Base-by-base conservation (phyloP, 2,888 invertebrate genomes). In the Acronicta psi region DNA sequence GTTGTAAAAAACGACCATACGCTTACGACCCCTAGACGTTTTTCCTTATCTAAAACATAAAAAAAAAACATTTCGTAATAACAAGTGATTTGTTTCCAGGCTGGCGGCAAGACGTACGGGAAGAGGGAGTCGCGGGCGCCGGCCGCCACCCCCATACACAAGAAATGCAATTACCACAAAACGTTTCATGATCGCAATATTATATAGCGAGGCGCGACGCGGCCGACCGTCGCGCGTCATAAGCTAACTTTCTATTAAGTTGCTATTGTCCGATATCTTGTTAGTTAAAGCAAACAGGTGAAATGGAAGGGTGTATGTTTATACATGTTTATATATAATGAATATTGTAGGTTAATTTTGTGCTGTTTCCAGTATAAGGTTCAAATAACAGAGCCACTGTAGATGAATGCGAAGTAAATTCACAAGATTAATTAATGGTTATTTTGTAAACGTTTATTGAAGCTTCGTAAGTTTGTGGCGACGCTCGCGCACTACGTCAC, bases 281-380 rank as follows among this genome's bases (percentile, higher is more conserved):
- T 67, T 87, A 84, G 83, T 85, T 83, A 80, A 81, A 80, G 79
- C 79, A 64, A 73, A 74, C 79, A 77, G 82, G 86, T 85, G 88
- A 83, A 86, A 86, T 88, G 91, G 85, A 89, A 86, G 90, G 87
- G 86, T 90, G 92, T 90, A 89, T 89, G 90, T 92, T 89, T 91
- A 91, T 91, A 91, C 88, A 89, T 90, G 88, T 92, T 89, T 93
- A 92, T 92, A 91, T 92, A 91, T 92, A 91, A 90, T 90, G 91
- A 91, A 86, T 92, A 92, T 91, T 80, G 84, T 93, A 93, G 92
- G 91, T 91, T 93, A 93, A 91, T 91, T 90, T 92, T 87, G 92
- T 91, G 92, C 90, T 90, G 92, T 91, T 87, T 87, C 86, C 85
- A 82, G 67, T 83, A 84, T 81, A 75, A 75, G 76, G 72, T 57